phyloP scores from a whole-genome alignment of 1,140 invertebrate species.

The Kradibia gibbosae region DNA sequence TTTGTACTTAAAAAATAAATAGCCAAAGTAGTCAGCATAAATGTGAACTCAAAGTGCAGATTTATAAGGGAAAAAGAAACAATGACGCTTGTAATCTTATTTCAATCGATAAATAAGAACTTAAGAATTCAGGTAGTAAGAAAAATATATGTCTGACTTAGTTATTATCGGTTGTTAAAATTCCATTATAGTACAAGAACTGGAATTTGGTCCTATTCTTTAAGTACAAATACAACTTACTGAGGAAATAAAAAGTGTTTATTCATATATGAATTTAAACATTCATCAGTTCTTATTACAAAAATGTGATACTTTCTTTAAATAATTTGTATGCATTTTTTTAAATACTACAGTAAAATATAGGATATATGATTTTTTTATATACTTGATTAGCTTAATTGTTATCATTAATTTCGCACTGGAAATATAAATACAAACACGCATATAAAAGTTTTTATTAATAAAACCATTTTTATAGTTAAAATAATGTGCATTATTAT shows the following conservation, averaged over 20 bases:
- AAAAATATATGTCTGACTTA: neutral
- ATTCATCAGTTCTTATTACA: neutral
- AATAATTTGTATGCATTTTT: too few species aligned
- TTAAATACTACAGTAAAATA: too few species aligned
- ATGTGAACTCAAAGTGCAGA: neutral
- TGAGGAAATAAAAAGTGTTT: neutral
- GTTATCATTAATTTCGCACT: too few species aligned
- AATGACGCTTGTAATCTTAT: neutral
- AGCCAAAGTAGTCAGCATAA: neutral
- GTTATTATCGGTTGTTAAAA: neutral
- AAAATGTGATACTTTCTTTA: too few species aligned
- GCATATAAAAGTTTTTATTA: too few species aligned
- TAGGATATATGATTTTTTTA: too few species aligned
- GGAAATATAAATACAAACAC: too few species aligned
- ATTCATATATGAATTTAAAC: neutral
- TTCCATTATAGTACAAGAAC: neutral
- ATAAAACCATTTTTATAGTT: too few species aligned
- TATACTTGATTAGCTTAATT: too few species aligned
- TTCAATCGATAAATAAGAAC: conserved; percentile 6
- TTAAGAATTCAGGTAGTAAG: conserved; percentile 8
- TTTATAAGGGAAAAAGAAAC: neutral
- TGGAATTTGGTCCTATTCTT: neutral
- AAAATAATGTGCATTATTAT: too few species aligned
- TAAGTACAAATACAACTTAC: neutral
- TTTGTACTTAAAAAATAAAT: too few species aligned